Base-by-base conservation (phyloP, 2,888 invertebrate species). In the Xanthorhoe spadicearia region DNA sequence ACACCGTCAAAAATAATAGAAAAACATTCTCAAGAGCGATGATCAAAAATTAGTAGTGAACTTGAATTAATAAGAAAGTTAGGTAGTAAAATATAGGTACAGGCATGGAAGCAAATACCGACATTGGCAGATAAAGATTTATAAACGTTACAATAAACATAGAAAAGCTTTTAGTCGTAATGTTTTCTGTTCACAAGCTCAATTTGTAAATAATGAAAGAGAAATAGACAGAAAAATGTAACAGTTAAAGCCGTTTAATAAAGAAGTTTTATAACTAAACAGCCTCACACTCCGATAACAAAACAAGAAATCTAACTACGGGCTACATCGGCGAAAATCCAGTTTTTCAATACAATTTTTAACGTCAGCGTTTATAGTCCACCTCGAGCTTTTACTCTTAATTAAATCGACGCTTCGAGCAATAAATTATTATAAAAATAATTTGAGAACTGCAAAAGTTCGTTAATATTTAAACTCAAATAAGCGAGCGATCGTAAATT, bases 261-360 rank as follows among this genome's bases (percentile, higher is more conserved):
- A 74, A 48, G 58, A 69, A 68, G 13, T 69, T 65, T 72, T 69
- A 78, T 74, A 74, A 68, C 74, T 69, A 73, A 69, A 77, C 72
- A 79, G 77, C 76, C 76, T 74, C 64, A 79, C 74, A 74, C 66
- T 74, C 66, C 15, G 62, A 69, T 61, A 64, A 70, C 76, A 69
- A 69, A 77, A 77, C 71, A 73, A 65, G 68, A 77, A 75, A 74
- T 75, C 81, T 82, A 84, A 74, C 83, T 85, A 84, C 82, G 55
- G 19, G 64, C 60, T 73, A 83, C 83, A 78, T 75, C 63, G 76
- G 79, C 71, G 72, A 68, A 78, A 56, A 75, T 71, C 76, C 75
- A 73, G 60, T 70, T 64, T 70, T 72, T 66, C 64, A 69, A n/a
- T 58, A 71, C 62, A 77, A 71, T 61, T 67, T 69, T 74, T 67